A percentile compares a stretch with the other conserved stretches of the same genome.
Evolutionary conservation across 2,797 vertebrate species (phyloP).

Genomic region (Novumbra hubbsi): DNA sequence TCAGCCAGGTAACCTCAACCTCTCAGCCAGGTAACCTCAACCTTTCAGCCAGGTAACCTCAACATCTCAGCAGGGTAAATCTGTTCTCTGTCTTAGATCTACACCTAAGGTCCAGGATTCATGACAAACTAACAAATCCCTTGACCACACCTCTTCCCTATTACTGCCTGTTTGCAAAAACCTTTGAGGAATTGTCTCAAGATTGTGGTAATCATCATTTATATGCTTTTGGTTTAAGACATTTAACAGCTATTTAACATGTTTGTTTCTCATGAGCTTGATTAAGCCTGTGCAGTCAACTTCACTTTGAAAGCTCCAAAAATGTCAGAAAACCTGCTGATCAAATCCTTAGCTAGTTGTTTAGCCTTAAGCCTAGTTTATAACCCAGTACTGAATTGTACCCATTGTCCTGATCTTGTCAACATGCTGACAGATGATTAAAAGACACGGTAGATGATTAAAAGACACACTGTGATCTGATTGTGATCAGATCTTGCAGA

Average conservation of each 20-base stretch:
- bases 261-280: slow-evolving; percentile 18
- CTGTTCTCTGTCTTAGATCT: slow-evolving; percentile 55
- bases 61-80: slow-evolving; percentile 43
- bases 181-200: slow-evolving; percentile 28
- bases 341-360: neutral
- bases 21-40: neutral
- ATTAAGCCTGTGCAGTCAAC: slow-evolving; percentile 8
- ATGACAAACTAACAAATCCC: slow-evolving; percentile 28
- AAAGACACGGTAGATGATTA: no score
- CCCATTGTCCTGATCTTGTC: no score
- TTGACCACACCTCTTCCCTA: slow-evolving; percentile 41
- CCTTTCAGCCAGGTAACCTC: neutral
- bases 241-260: slow-evolving; percentile 24
- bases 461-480: no score
- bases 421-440: no score
- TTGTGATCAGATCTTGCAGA: no score
- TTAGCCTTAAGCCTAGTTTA: neutral
- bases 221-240: slow-evolving; percentile 8
- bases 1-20: neutral
- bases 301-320: neutral
- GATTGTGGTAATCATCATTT: slow-evolving; percentile 37
- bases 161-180: slow-evolving; percentile 39
- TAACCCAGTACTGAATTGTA: no score
- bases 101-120: slow-evolving; percentile 45
- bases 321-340: slow-evolving; percentile 12